Evolutionary conservation across 2,113 vertebrate species (phyloP).

Genomic region (Gorilla gorilla): DNA sequence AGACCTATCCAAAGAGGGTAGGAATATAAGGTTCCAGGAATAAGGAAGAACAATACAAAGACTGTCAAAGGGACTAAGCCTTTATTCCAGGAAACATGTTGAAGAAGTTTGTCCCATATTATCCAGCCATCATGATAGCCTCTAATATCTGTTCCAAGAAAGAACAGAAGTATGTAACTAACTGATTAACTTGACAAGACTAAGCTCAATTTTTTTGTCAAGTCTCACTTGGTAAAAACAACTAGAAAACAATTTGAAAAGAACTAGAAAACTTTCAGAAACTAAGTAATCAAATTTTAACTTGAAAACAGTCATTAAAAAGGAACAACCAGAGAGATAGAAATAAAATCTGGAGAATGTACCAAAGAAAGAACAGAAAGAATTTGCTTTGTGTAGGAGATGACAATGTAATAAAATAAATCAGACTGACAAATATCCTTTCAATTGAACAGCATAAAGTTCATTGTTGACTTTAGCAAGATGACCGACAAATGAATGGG

Average conservation of each 20-base stretch:
- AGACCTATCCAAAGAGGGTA: background rate
- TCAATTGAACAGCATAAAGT: background rate
- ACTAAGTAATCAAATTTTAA: conserved; percentile 1
- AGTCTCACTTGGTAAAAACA: background rate
- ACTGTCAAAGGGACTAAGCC: background rate
- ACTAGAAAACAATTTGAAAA: background rate
- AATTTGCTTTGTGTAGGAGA: background rate
- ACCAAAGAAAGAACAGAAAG: background rate
- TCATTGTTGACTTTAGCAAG: background rate
- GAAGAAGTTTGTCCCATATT: background rate
- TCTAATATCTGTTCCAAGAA: background rate
- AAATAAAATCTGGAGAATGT: background rate
- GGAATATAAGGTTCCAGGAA: background rate
- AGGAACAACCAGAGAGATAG: background rate
- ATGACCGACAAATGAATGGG: background rate
- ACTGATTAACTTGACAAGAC: background rate
- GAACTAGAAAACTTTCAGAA: background rate
- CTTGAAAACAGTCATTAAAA: background rate
- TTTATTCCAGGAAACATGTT: background rate
- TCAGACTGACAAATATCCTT: background rate
- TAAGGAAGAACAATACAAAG: background rate
- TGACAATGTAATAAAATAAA: background rate
- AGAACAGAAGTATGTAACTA: background rate
- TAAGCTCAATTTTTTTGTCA: background rate
- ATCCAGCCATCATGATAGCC: background rate